Base-by-base conservation (phyloP, 1,140 invertebrate species). In the Drosophila repletoides region DNA sequence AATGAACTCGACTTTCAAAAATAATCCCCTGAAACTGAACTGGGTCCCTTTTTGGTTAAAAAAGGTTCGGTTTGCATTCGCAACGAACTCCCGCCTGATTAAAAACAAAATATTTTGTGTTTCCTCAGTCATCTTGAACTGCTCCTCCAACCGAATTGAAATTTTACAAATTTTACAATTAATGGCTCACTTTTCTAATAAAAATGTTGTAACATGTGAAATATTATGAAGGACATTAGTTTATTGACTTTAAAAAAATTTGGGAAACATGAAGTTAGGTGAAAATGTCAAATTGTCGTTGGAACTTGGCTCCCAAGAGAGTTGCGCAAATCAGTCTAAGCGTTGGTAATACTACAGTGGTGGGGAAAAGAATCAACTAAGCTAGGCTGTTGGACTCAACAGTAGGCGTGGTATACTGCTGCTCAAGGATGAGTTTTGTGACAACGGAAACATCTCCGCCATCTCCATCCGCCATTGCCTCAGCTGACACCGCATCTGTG, bases 321-420 rank as follows among this genome's bases (percentile, higher is more conserved):
- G 40, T 48, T 31, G 43, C 45, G 38, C 48, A 31, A 43, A 65
- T 74, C 72, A 74, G 72, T 74, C 68, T 36, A 34, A 45, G 46
- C 31, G n/a, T 45, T 26, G 6, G 63, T 64, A 61, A 70, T 56
- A 58, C 75, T 73, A 74, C 24, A 2, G 9, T 31, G 59, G 29
- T 10, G 28, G 26, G 26, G 41, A n/a, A 21, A 14, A 29, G 36
- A n/a, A 22, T 10, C n/a, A 28, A 26, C 66, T 81, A 83, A 14
- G 56, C 64, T n/a, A 81, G 17, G 24, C 79, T 77, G 38, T 77
- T 72, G 5, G 79, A 70, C 22, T 69, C 70, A 2, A 65, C 46
- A 19, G 53, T 17, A 6, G 70, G 70, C 34, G 73, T 74, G n/a
- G 70, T 67, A 2, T 65, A 40, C 40, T 70, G 77, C 5, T 51